Percentiles rank a stretch among this genome's conserved stretches.
These are phyloP conservation scores for Acleris sparsana DNA, from an alignment of 2,888 invertebrate genomes.

Conservation along the genomic window DNA sequence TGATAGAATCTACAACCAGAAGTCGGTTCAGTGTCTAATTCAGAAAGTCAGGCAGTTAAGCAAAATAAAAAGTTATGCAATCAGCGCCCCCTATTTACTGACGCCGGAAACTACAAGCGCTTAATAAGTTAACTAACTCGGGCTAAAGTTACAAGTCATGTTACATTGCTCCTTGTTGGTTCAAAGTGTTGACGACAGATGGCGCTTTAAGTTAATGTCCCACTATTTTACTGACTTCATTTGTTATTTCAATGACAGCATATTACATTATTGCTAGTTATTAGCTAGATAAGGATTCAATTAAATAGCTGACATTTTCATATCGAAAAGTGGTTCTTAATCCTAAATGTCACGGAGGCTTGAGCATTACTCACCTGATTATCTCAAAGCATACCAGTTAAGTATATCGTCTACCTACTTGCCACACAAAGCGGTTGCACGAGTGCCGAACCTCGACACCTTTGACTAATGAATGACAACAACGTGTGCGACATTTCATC, in stretches of 20 bases:
- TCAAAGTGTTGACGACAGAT: slow-evolving; percentile 7
- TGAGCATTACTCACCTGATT: neutral
- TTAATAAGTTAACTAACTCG: too few relatives aligned
- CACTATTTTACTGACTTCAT: too few relatives aligned
- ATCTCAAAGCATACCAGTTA: slow-evolving; percentile 7
- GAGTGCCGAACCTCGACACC: slow-evolving; percentile 33
- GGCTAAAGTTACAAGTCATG: neutral
- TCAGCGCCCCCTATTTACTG: slow-evolving; percentile 16
- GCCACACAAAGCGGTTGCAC: slow-evolving; percentile 34
- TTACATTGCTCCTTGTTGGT: neutral
- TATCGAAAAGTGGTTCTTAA: neutral
- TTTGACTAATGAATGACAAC: slow-evolving; percentile 31
- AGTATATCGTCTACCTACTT: slow-evolving; percentile 37
- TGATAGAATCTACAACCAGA: too few relatives aligned
- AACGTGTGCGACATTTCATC: slow-evolving; percentile 35
- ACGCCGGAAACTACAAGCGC: neutral
- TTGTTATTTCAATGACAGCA: too few relatives aligned
- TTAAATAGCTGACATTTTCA: neutral
- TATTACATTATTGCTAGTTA: too few relatives aligned
- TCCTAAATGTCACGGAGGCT: slow-evolving; percentile 8
- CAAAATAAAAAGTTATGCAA: neutral
- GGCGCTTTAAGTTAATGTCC: neutral
- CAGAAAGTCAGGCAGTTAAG: too few relatives aligned
- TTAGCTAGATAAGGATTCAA: neutral
- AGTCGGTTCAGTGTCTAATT: too few relatives aligned